phyloP scores from a whole-genome alignment of 2,113 vertebrate species.

The Serilophus lunatus region DNA sequence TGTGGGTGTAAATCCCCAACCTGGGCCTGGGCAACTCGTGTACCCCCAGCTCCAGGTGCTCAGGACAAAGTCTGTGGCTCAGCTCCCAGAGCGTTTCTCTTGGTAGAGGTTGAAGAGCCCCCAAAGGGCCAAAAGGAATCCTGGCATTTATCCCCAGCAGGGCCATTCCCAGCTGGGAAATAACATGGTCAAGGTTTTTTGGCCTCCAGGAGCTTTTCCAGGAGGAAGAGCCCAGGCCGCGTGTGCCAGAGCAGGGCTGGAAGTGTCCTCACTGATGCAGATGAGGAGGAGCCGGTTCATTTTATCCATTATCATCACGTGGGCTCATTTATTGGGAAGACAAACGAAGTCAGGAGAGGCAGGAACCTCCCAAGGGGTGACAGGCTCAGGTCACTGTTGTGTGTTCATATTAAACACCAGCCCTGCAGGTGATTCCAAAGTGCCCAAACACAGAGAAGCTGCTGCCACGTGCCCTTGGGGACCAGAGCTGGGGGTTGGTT shows the following conservation, averaged over 20 bases:
- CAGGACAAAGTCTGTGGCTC: fast-evolving
- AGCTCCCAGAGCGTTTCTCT: fast-evolving
- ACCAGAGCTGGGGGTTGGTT: fast-evolving
- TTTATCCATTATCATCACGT: not conserved
- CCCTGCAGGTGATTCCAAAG: fast-evolving
- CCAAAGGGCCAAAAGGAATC: not conserved
- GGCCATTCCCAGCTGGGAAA: fast-evolving
- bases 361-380: not conserved
- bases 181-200: not conserved
- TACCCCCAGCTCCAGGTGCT: not conserved
- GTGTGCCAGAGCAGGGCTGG: not conserved
- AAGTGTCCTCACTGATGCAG: too few species aligned
- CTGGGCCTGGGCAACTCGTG: not conserved
- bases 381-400: fast-evolving
- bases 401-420: fast-evolving
- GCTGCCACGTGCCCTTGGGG: not conserved
- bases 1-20: fast-evolving
- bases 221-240: not conserved
- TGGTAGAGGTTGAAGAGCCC: not conserved
- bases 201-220: not conserved
- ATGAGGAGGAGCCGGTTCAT: not conserved
- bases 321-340: not conserved
- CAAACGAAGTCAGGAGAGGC: not conserved
- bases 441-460: fast-evolving
- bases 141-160: not conserved